Conservation (phyloP, 2,113 vertebrate genomes). For the Peromyscus polionotus region DNA sequence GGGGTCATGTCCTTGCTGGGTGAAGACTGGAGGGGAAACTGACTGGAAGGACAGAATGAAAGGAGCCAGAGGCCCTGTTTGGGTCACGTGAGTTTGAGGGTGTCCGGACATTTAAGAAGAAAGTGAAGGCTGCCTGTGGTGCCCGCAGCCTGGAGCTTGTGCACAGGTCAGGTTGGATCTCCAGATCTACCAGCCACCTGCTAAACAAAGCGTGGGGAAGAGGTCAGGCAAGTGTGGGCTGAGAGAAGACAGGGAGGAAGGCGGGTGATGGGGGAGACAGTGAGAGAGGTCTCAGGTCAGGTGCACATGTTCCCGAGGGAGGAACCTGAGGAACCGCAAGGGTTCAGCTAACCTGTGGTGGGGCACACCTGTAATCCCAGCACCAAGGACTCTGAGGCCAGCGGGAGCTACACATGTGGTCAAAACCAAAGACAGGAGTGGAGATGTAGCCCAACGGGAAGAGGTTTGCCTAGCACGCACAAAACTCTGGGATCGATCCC, state of each 20-base stretch:
- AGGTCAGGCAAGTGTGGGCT: neutral
- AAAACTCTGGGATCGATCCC: too few relatives aligned
- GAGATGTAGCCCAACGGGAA: neutral
- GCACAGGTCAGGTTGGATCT: neutral
- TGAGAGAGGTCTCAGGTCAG: neutral
- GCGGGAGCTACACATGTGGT: neutral
- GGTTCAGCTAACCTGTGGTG: too few relatives aligned
- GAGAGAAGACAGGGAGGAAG: neutral
- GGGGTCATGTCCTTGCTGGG: neutral
- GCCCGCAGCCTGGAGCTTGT: neutral
- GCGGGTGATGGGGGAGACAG: too few relatives aligned
- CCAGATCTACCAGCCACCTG: neutral
- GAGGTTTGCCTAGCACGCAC: too few relatives aligned
- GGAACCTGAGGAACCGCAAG: neutral
- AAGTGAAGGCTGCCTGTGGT: neutral
- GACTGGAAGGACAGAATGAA: neutral
- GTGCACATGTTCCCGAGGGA: neutral
- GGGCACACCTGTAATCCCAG: neutral
- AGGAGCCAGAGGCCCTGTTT: neutral
- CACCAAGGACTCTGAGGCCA: neutral
- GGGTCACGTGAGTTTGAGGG: neutral
- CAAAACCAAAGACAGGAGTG: neutral
- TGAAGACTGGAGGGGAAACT: neutral
- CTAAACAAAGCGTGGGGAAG: neutral
- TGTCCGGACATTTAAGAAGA: neutral